A percentile compares a stretch with the other conserved stretches of the same genome.
phyloP scores from a whole-genome alignment of 2,888 invertebrate genomes.

The Diachrysia chrysitis region DNA sequence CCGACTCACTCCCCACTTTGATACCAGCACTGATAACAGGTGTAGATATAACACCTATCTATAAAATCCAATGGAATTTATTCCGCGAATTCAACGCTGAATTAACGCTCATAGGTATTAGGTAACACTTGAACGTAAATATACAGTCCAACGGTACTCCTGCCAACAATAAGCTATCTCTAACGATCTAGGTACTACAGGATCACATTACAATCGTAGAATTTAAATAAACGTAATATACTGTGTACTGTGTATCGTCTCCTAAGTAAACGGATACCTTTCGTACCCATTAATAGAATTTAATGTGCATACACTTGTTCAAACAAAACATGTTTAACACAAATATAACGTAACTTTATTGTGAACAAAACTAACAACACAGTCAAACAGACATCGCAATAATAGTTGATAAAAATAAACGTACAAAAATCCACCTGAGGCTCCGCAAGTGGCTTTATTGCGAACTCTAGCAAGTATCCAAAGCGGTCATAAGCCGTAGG shows the following conservation, averaged over 20 bases:
- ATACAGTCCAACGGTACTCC: conserved; percentile 35
- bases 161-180: conserved; percentile 36
- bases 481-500: conserved; percentile 61
- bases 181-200: conserved; percentile 36
- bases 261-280: conserved; percentile 40
- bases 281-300: conserved; percentile 20
- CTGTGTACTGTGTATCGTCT: conserved; percentile 20
- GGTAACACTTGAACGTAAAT: conserved; percentile 26
- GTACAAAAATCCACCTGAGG: conserved; percentile 57
- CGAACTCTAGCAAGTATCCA: conserved; percentile 49
- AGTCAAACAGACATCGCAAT: conserved; percentile 38
- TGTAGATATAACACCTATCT: conserved; percentile 30
- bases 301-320: conserved; percentile 21
- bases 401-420: conserved; percentile 53
- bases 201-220: conserved; percentile 39
- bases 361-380: conserved; percentile 25
- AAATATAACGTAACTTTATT: conserved; percentile 17
- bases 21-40: conserved; percentile 60
- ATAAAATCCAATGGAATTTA: conserved; percentile 24
- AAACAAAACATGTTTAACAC: conserved; percentile 1
- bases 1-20: conserved; percentile 52
- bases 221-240: conserved; percentile 25
- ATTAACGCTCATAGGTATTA: conserved; percentile 24
- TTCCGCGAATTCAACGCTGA: conserved; percentile 7
- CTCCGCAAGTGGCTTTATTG: conserved; percentile 65